phyloP scores from a whole-genome alignment of 1,140 invertebrate genomes.

The Drosophila seguyi region DNA sequence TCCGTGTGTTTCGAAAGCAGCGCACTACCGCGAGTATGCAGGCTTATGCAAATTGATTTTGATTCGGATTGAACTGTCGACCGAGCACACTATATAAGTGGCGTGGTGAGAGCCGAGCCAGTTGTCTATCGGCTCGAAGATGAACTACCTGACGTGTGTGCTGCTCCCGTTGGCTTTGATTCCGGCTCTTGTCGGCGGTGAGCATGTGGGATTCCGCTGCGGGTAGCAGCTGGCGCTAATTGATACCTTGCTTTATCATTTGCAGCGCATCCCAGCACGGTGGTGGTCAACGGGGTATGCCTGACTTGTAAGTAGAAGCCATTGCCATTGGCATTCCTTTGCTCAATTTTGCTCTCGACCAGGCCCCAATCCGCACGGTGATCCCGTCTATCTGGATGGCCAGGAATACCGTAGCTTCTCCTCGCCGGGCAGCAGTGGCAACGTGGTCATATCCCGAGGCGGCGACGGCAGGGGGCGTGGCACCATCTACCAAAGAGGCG shows the following conservation, averaged over 20 bases:
- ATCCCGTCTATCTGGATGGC: constrained; percentile 53
- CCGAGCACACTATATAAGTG: constrained; percentile 36
- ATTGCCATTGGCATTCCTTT: background rate
- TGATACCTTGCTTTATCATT: constrained; percentile 22
- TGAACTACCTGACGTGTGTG: constrained; percentile 66
- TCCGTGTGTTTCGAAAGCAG: constrained; percentile 21
- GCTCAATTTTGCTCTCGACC: background rate
- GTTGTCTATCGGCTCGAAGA: constrained; percentile 34
- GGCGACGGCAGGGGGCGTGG: constrained; percentile 4
- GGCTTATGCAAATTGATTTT: constrained; percentile 59
- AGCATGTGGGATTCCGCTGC: constrained; percentile 26
- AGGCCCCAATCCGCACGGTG: constrained; percentile 65
- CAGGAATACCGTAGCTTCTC: constrained; percentile 70
- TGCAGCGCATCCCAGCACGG: constrained; percentile 58
- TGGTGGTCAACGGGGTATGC: constrained; percentile 66
- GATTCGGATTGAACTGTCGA: constrained; percentile 35
- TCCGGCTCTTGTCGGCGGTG: constrained; percentile 60
- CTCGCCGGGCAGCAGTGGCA: constrained; percentile 27
- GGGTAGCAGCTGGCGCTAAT: constrained; percentile 16
- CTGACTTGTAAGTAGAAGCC: constrained; percentile 60
- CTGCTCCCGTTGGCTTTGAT: constrained; percentile 56
- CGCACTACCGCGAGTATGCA: constrained; percentile 1
- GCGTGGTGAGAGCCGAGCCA: background rate
- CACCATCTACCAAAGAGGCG: constrained; percentile 41
- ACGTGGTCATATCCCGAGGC: constrained; percentile 53